A percentile compares a stretch with the other conserved stretches of the same genome.
phyloP scores from a whole-genome alignment of 2,797 vertebrate genomes.

The Spinus pinus region DNA sequence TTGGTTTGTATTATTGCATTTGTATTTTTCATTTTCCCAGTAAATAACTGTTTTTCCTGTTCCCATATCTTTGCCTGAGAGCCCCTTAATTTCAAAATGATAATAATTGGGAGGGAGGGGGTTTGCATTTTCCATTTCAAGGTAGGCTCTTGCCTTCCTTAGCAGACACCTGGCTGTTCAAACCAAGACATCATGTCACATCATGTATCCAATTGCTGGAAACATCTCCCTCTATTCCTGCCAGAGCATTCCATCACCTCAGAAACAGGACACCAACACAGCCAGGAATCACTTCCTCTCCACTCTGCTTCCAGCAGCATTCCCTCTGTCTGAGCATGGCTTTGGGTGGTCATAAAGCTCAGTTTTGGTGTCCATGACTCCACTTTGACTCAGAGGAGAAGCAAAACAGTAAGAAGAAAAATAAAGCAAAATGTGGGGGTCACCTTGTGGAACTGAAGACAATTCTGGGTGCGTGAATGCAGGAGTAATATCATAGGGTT shows the following conservation, averaged over 20 bases:
- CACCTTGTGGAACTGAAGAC: neutral
- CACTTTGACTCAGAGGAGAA: accelerated
- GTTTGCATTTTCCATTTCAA: neutral
- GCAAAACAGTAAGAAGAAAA: neutral
- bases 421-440: neutral
- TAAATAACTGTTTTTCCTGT: too few relatives aligned
- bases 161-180: neutral
- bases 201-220: neutral
- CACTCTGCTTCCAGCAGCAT: neutral
- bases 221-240: accelerated
- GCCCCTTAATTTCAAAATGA: too few relatives aligned
- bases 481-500: neutral
- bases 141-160: neutral
- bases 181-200: neutral
- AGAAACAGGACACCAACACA: accelerated
- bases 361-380: neutral
- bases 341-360: neutral
- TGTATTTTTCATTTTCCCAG: too few relatives aligned
- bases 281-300: neutral
- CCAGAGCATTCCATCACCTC: neutral
- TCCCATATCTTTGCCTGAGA: too few relatives aligned
- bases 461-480: neutral
- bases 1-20: too few relatives aligned
- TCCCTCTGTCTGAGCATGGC: neutral
- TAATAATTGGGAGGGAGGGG: too few relatives aligned